Conservation (phyloP, 2,113 vertebrate species). For the Periophthalmodon schlosseri region DNA sequence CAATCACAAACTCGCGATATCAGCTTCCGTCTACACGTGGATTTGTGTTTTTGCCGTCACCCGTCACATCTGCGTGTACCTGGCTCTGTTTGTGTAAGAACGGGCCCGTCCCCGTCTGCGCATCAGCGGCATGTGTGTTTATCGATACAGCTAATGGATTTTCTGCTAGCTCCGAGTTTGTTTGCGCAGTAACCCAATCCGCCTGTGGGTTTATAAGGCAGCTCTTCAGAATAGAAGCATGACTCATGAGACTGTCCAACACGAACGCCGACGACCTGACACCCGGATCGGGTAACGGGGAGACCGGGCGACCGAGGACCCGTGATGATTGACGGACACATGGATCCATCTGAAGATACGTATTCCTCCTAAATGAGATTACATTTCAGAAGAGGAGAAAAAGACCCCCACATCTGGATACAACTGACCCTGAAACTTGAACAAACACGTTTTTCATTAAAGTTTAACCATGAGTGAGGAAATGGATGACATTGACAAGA, state of each 20-base stretch:
- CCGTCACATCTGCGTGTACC: slow-evolving; percentile 2
- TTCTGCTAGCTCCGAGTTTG: slow-evolving; percentile 70
- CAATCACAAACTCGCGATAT: background rate
- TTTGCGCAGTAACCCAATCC: slow-evolving; percentile 74
- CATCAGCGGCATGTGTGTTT: slow-evolving; percentile 61
- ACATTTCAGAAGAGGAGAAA: slow-evolving; percentile 17
- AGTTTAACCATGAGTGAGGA: background rate
- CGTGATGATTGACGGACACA: slow-evolving; percentile 51
- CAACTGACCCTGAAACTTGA: slow-evolving; percentile 14
- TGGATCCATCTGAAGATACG: slow-evolving; percentile 4
- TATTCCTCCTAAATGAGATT: slow-evolving; percentile 23
- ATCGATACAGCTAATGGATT: slow-evolving; percentile 76
- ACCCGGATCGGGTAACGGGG: slow-evolving; percentile 55
- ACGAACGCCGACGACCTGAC: slow-evolving; percentile 67
- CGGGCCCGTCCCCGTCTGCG: slow-evolving; percentile 22
- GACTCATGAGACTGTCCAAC: slow-evolving; percentile 71
- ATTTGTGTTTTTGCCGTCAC: slow-evolving; percentile 5
- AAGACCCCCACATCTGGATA: slow-evolving; percentile 26
- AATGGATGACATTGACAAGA: slow-evolving; percentile 5
- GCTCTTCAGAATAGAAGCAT: slow-evolving; percentile 74
- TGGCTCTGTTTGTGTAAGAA: slow-evolving; percentile 21
- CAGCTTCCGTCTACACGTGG: slow-evolving; percentile 5
- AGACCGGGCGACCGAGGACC: background rate
- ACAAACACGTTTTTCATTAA: slow-evolving; percentile 13
- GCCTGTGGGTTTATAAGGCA: slow-evolving; percentile 65